A percentile compares a stretch with the other conserved stretches of the same genome.
phyloP scores from a whole-genome alignment of 2,888 invertebrate genomes.

The Eupelmus urozonus region DNA sequence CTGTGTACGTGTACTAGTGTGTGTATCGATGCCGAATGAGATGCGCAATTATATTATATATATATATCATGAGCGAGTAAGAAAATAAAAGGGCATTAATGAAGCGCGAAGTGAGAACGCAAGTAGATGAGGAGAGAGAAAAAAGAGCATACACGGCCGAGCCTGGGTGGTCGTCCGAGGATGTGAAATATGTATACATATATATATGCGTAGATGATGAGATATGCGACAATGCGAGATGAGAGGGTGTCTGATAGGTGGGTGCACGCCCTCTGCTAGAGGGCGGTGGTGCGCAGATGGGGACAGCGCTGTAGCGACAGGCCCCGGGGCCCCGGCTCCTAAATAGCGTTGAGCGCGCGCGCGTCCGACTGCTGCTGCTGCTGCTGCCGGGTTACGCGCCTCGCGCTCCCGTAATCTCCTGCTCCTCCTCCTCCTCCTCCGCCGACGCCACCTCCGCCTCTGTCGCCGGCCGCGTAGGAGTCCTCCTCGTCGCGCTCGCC shows the following conservation, averaged over 20 bases:
- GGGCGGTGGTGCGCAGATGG: slow-evolving; percentile 76
- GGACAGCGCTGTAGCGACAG: slow-evolving; percentile 76
- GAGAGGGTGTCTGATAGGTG: no score
- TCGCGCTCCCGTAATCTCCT: slow-evolving; percentile 76
- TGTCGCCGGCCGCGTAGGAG: slow-evolving; percentile 7
- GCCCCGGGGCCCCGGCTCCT: slow-evolving; percentile 79
- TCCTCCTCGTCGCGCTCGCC: slow-evolving; percentile 58
- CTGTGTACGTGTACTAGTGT: background rate
- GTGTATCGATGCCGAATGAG: background rate
- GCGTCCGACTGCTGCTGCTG: slow-evolving; percentile 70
- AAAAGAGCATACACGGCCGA: background rate
- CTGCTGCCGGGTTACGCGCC: slow-evolving; percentile 75
- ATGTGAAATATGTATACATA: background rate
- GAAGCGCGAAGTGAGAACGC: background rate
- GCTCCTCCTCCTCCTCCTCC: slow-evolving; percentile 20
- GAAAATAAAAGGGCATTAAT: background rate
- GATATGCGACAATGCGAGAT: background rate
- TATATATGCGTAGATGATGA: background rate
- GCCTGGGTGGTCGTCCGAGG: background rate
- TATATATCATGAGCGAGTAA: no score
- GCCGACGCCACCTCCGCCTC: slow-evolving; percentile 14
- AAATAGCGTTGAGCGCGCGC: slow-evolving; percentile 86
- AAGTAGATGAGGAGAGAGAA: background rate
- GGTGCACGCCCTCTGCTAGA: slow-evolving; percentile 61
- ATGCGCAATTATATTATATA: background rate